Percentiles rank a stretch among this genome's conserved stretches.
Evolutionary conservation across 2,888 invertebrate species (phyloP).

Genomic region (Platycheirus rosarum): DNA sequence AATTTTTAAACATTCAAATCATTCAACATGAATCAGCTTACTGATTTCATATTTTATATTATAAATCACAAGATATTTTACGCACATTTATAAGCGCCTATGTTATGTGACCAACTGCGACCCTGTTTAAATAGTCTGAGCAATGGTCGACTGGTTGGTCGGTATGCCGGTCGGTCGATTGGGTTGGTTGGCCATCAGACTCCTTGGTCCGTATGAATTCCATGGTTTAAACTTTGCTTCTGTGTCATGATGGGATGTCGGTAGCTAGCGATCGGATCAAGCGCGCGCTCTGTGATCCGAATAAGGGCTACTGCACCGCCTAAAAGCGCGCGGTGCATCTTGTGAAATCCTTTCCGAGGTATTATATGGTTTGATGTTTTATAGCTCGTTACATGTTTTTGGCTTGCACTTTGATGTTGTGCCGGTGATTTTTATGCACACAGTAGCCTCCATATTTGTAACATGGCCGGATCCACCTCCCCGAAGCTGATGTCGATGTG

Average conservation of each 20-base stretch:
- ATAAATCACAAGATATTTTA: too few species aligned
- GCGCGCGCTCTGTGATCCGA: slow-evolving; percentile 72
- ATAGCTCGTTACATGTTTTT: slow-evolving; percentile 74
- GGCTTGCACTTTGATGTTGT: slow-evolving; percentile 70
- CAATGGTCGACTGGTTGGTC: slow-evolving; percentile 62
- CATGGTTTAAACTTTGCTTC: slow-evolving; percentile 60
- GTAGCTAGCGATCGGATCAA: slow-evolving; percentile 69
- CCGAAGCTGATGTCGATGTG: neutral
- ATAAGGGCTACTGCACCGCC: slow-evolving; percentile 74
- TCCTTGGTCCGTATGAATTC: slow-evolving; percentile 62
- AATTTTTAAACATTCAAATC: too few species aligned
- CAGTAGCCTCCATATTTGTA: slow-evolving; percentile 67
- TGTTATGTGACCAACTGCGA: neutral
- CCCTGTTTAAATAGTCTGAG: slow-evolving; percentile 20
- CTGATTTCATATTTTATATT: too few species aligned
- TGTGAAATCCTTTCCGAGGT: slow-evolving; percentile 68
- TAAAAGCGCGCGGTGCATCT: slow-evolving; percentile 64
- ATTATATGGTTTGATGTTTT: slow-evolving; percentile 73
- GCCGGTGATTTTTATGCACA: slow-evolving; percentile 64
- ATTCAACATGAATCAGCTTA: too few species aligned
- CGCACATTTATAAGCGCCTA: neutral
- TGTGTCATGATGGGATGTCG: slow-evolving; percentile 68
- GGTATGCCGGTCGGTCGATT: slow-evolving; percentile 63
- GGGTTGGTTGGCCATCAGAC: slow-evolving; percentile 63
- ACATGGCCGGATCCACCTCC: slow-evolving; percentile 51